Evolutionary conservation across 1,140 invertebrate species (phyloP).

Genomic region (Belonocnema kinseyi): DNA sequence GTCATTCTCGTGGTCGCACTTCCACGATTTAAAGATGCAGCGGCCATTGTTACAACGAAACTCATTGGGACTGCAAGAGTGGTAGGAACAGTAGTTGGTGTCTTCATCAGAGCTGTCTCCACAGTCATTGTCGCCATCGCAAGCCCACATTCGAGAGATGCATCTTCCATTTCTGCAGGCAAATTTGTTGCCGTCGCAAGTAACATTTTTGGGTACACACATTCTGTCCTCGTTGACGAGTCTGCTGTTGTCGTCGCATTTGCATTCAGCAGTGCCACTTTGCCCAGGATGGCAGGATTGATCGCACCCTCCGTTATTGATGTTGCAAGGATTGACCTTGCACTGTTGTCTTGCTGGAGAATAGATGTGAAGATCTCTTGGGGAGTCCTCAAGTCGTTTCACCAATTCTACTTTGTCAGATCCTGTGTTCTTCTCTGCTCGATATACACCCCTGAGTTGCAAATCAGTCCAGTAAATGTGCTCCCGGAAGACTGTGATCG

Average conservation of each 20-base stretch:
- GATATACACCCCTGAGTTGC: constrained; percentile 93
- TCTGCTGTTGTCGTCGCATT: constrained; percentile 89
- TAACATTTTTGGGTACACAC: constrained; percentile 92
- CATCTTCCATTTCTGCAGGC: constrained; percentile 96
- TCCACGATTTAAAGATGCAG: constrained; percentile 96
- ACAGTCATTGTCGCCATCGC: constrained; percentile 96
- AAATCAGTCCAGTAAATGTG: constrained; percentile 99
- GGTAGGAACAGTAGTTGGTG: constrained; percentile 92
- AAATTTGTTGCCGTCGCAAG: constrained; percentile 93
- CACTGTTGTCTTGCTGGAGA: constrained; percentile 88
- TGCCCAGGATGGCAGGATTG: constrained; percentile 94
- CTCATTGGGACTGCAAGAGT: constrained; percentile 94
- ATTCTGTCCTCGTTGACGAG: constrained; percentile 94
- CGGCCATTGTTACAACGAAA: constrained; percentile 96
- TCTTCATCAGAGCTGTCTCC: constrained; percentile 97
- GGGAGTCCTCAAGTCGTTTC: constrained; percentile 91
- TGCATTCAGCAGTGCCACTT: constrained; percentile 90
- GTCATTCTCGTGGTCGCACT: constrained; percentile 96
- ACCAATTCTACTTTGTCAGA: constrained; percentile 96
- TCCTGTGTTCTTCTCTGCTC: constrained; percentile 98
- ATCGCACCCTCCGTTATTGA: constrained; percentile 97
- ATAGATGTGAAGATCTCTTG: constrained; percentile 93
- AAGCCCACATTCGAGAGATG: constrained; percentile 96
- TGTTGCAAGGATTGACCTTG: constrained; percentile 88
- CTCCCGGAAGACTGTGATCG: constrained; percentile 92